Conservation (phyloP, 2,797 vertebrate species). For the Hoplostethus atlanticus region DNA sequence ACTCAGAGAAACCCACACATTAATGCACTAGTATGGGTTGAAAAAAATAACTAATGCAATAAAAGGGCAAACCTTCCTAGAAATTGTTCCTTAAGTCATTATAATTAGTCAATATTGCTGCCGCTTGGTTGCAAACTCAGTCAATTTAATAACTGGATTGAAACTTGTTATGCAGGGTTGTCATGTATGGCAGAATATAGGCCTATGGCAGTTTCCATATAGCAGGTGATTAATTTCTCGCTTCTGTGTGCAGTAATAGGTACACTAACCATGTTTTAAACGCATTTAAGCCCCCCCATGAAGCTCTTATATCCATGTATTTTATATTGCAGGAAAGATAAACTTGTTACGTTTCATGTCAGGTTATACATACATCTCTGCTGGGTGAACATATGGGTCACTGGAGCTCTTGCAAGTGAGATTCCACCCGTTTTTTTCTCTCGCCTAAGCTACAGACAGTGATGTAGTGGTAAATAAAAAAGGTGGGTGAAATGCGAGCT, state of each 20-base stretch:
- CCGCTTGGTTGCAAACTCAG: too few species aligned
- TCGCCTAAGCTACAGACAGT: not conserved
- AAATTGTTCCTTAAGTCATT: too few species aligned
- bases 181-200: too few species aligned
- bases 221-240: slow-evolving; percentile 49
- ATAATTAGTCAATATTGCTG: too few species aligned
- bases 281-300: slow-evolving; percentile 31
- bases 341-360: slow-evolving; percentile 59
- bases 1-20: not conserved
- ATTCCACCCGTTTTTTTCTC: slow-evolving; percentile 32
- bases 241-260: slow-evolving; percentile 29
- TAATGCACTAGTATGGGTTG: too few species aligned
- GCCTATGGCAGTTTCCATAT: slow-evolving; percentile 1
- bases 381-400: slow-evolving; percentile 61
- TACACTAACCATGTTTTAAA: slow-evolving; percentile 26
- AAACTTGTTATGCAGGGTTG: too few species aligned
- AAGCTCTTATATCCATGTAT: slow-evolving; percentile 14
- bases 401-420: slow-evolving; percentile 47
- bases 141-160: too few species aligned
- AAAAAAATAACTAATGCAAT: not conserved
- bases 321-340: slow-evolving; percentile 35
- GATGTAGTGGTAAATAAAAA: not conserved
- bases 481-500: too few species aligned
- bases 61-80: too few species aligned
- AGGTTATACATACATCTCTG: slow-evolving; percentile 53